A percentile compares a stretch with the other conserved stretches of the same genome.
Conservation (phyloP, 1,140 invertebrate genomes). For the Atta cephalotes region DNA sequence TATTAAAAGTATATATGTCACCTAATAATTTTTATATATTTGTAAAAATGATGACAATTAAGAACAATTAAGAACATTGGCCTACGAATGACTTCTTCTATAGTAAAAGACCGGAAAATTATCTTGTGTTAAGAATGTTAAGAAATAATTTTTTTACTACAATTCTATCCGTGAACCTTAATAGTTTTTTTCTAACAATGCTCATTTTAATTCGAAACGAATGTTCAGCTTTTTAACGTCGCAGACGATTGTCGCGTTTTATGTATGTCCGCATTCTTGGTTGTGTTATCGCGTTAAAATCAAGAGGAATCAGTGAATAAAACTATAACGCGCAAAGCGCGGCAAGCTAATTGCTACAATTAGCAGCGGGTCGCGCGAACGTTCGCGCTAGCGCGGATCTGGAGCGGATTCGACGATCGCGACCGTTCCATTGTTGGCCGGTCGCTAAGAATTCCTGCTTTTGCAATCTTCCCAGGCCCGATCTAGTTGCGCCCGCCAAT, state of each 20-base stretch:
- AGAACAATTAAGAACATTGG: too few species aligned
- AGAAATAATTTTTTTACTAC: too few species aligned
- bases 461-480: constrained; percentile 83
- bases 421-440: constrained; percentile 77
- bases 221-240: background rate
- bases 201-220: background rate
- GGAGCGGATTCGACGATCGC: constrained; percentile 79
- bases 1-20: too few species aligned
- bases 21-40: too few species aligned
- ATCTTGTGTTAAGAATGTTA: too few species aligned
- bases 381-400: constrained; percentile 55
- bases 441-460: constrained; percentile 80
- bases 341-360: constrained; percentile 56
- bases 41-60: too few species aligned
- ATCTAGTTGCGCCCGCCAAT: constrained; percentile 70
- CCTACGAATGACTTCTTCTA: too few species aligned
- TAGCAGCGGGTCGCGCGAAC: constrained; percentile 49
- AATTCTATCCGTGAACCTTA: too few species aligned
- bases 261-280: constrained; percentile 19
- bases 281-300: constrained; percentile 43
- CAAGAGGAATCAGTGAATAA: background rate
- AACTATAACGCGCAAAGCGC: constrained; percentile 19
- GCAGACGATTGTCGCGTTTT: background rate
- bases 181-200: background rate
- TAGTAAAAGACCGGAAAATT: too few species aligned